These are phyloP conservation scores for Lytechinus variegatus DNA, from an alignment of 35 echinoderm and acorn worm species.

Conservation along the genomic window DNA sequence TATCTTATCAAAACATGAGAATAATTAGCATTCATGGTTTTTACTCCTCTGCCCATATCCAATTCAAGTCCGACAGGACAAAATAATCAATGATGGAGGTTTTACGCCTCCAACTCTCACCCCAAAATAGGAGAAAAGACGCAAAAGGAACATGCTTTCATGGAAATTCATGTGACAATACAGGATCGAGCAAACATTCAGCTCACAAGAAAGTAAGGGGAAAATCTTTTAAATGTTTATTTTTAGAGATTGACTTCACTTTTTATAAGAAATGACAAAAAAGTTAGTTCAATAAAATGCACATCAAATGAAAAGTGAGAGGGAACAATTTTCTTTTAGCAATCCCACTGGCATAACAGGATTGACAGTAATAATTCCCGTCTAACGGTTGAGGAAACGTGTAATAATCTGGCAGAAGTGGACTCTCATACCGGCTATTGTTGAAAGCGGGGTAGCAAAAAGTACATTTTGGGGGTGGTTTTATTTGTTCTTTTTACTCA, in stretches of 20 bases:
- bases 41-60: not conserved
- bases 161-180: not conserved
- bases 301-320: not conserved
- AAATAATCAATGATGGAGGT: not conserved
- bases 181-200: not conserved
- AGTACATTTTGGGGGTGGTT: too few species aligned
- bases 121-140: not conserved
- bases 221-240: not conserved
- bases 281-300: too few species aligned
- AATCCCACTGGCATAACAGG: too few species aligned
- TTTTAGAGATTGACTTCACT: not conserved
- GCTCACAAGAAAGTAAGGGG: not conserved
- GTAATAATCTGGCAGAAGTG: too few species aligned
- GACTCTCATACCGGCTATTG: too few species aligned
- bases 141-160: not conserved
- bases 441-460: too few species aligned
- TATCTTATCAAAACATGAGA: not conserved
- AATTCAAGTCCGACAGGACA: not conserved
- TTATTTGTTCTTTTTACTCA: too few species aligned
- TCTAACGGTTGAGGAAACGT: too few species aligned
- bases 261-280: too few species aligned
- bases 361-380: too few species aligned
- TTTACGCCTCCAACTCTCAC: not conserved
- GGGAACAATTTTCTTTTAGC: not conserved
- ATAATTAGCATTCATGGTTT: constrained; percentile 4